A percentile compares a stretch with the other conserved stretches of the same genome.
phyloP scores from a whole-genome alignment of 2,113 vertebrate genomes.

The Nerophis ophidion region DNA sequence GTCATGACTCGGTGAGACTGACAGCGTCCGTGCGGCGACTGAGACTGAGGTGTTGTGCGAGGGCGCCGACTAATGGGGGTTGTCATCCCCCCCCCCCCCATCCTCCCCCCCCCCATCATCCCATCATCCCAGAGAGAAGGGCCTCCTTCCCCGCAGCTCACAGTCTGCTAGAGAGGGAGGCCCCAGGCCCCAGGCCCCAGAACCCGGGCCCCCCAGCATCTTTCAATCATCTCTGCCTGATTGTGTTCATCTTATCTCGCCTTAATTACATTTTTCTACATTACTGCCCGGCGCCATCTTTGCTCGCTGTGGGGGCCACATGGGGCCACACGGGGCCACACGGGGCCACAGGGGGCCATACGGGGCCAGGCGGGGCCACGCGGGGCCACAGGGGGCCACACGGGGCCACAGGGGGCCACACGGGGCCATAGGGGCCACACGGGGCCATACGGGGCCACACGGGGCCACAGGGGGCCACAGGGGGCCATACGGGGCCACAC shows the following conservation, averaged over 20 bases:
- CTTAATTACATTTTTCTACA: constrained; percentile 80
- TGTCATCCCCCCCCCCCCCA: constrained; percentile 77
- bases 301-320: constrained; percentile 69
- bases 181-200: constrained; percentile 61
- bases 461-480: too few species aligned
- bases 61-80: constrained; percentile 79
- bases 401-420: too few species aligned
- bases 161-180: constrained; percentile 48
- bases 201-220: constrained; percentile 72
- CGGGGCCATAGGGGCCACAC: too few species aligned
- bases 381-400: too few species aligned
- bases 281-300: constrained; percentile 74
- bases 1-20: background rate
- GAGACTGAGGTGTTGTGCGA: constrained; percentile 55
- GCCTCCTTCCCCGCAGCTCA: constrained; percentile 61
- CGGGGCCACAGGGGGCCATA: too few species aligned
- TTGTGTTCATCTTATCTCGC: constrained; percentile 77
- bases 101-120: too few species aligned
- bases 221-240: constrained; percentile 76
- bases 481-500: too few species aligned
- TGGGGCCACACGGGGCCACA: constrained; percentile 46
- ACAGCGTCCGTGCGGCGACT: constrained; percentile 37
- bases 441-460: too few species aligned
- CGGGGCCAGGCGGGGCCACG: too few species aligned
- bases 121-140: constrained; percentile 69